A percentile compares a stretch with the other conserved stretches of the same genome.
Conservation (phyloP, 2,888 invertebrate genomes). For the Amitus sp. region DNA sequence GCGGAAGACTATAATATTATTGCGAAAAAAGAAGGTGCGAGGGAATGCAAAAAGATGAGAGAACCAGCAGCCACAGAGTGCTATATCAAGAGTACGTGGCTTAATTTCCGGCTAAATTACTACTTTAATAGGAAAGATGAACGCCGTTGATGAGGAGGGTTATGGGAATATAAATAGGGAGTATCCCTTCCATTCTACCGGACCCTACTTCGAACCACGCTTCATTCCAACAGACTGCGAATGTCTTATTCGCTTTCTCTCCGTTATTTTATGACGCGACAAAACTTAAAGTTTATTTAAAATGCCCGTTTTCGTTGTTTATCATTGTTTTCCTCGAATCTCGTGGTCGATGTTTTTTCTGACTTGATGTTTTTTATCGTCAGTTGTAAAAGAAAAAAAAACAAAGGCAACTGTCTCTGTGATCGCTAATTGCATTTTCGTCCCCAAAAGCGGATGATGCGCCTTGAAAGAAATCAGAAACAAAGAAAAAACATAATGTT, state of each 20-base stretch:
- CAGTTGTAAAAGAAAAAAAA: too few relatives aligned
- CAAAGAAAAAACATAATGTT: conserved; percentile 60
- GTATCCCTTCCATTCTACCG: conserved; percentile 45
- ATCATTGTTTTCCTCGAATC: neutral
- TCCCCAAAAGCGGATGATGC: conserved; percentile 41
- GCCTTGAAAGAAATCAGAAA: conserved; percentile 43
- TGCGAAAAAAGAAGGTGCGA: too few relatives aligned
- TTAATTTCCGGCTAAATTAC: conserved; percentile 67
- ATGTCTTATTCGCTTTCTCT: conserved; percentile 21
- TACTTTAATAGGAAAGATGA: conserved; percentile 67
- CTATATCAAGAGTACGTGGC: conserved; percentile 59
- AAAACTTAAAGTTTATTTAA: neutral
- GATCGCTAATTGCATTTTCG: conserved; percentile 52
- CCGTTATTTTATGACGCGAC: too few relatives aligned
- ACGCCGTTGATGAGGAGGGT: conserved; percentile 66
- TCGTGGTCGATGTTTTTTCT: neutral
- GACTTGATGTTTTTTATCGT: neutral
- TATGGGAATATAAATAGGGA: conserved; percentile 65
- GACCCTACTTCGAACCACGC: conserved; percentile 35
- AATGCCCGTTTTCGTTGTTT: neutral
- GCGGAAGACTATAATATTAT: too few relatives aligned
- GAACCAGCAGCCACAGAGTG: conserved; percentile 46
- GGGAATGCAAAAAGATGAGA: conserved; percentile 21
- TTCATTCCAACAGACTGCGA: conserved; percentile 31
- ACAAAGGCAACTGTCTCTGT: conserved; percentile 4